Evolutionary conservation across 2,888 invertebrate genomes (phyloP).

Genomic region (Hanleya hanleyi): DNA sequence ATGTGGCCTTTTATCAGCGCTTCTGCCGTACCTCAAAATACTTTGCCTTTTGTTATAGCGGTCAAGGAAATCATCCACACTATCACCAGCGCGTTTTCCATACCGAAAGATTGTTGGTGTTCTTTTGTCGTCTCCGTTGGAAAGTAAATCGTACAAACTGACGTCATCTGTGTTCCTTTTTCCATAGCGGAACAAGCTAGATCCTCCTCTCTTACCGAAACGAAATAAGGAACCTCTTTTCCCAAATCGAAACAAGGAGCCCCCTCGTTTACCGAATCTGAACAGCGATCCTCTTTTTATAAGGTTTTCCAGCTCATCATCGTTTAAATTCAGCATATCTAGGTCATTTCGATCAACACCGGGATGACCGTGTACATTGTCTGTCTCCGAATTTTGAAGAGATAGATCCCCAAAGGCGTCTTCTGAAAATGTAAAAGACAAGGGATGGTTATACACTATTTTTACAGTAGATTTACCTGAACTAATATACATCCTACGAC

Average conservation of each 20-base stretch:
- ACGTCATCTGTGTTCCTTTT: neutral
- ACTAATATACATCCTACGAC: no score
- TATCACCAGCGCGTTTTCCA: conserved; percentile 20
- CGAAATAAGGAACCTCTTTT: conserved; percentile 50
- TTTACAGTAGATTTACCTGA: no score
- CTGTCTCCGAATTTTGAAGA: neutral
- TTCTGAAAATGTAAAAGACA: conserved; percentile 1
- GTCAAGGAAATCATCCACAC: neutral
- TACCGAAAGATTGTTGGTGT: conserved; percentile 18
- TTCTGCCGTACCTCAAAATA: conserved; percentile 39
- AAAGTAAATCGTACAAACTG: neutral
- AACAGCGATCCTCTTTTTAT: conserved; percentile 7
- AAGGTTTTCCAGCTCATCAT: neutral
- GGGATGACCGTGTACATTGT: no score
- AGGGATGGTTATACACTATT: no score
- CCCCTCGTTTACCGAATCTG: conserved; percentile 5
- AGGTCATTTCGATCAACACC: neutral
- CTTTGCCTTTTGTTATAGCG: conserved; percentile 3
- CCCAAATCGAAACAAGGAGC: conserved; percentile 48
- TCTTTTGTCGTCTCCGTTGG: conserved; percentile 8
- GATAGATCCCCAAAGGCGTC: neutral
- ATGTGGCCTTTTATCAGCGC: conserved; percentile 37
- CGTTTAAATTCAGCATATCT: no score
- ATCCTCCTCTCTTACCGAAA: conserved; percentile 49
- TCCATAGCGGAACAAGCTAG: conserved; percentile 17